Percentiles rank a stretch among this genome's conserved stretches.
These are phyloP conservation scores for Myotis davidii DNA, from an alignment of 2,113 vertebrate species.

Conservation along the genomic window DNA sequence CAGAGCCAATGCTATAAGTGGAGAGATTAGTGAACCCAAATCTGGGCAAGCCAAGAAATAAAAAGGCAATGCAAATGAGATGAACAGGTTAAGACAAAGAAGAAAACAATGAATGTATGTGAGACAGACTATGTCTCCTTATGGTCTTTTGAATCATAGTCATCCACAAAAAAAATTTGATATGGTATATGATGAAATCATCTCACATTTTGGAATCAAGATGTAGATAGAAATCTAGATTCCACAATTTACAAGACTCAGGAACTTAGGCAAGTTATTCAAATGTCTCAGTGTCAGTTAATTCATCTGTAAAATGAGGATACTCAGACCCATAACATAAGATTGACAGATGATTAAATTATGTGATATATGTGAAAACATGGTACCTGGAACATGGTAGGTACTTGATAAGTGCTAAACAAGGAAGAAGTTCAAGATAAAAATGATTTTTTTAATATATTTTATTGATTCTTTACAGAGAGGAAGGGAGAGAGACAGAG, in stretches of 20 bases:
- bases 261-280: not conserved
- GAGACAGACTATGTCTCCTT: not conserved
- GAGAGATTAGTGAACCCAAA: not conserved
- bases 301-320: not conserved
- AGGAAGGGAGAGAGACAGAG: no score
- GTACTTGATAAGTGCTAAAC: not conserved
- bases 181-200: rapidly evolving
- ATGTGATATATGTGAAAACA: not conserved
- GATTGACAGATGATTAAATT: not conserved
- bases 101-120: not conserved
- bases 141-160: not conserved
- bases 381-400: not conserved
- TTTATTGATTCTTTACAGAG: no score
- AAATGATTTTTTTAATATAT: not conserved
- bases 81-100: not conserved
- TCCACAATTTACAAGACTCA: not conserved
- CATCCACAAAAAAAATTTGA: not conserved
- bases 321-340: not conserved
- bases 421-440: not conserved
- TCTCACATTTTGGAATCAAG: not conserved
- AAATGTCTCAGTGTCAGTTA: not conserved
- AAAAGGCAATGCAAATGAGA: not conserved
- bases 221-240: not conserved
- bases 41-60: not conserved
- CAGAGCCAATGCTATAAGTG: not conserved